phyloP scores from a whole-genome alignment of 1,140 invertebrate species.

The Dendroctonus valens region DNA sequence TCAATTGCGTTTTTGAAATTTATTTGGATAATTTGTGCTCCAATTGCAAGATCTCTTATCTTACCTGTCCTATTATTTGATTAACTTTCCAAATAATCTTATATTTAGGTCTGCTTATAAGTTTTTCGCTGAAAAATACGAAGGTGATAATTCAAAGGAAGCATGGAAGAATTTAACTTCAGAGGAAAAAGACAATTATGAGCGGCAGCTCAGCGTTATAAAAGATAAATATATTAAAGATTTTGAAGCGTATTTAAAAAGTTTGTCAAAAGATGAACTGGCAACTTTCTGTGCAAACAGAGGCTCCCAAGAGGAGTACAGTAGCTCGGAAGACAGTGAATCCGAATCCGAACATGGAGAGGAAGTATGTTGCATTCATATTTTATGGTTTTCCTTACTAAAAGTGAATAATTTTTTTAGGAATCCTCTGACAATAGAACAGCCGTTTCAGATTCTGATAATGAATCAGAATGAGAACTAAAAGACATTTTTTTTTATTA shows the following conservation, averaged over 20 bases:
- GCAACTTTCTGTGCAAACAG: constrained; percentile 40
- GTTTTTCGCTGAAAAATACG: constrained; percentile 48
- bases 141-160: constrained; percentile 43
- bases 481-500: constrained; percentile 8
- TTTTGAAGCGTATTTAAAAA: constrained; percentile 52
- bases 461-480: constrained; percentile 12
- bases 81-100: constrained; percentile 11
- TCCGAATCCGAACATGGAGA: constrained; percentile 13
- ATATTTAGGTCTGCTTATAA: constrained; percentile 49
- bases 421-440: constrained; percentile 15
- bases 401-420: constrained; percentile 10
- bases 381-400: not conserved
- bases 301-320: constrained; percentile 3
- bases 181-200: constrained; percentile 48
- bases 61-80: not conserved
- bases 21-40: too few relatives aligned
- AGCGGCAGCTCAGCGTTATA: constrained; percentile 43
- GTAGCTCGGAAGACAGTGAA: constrained; percentile 19
- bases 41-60: too few relatives aligned
- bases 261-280: constrained; percentile 47
- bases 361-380: constrained; percentile 2
- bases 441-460: constrained; percentile 8
- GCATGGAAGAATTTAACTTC: constrained; percentile 48
- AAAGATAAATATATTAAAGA: constrained; percentile 51
- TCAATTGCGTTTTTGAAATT: too few relatives aligned